Base-by-base conservation (phyloP, 2,113 vertebrate species). In the Actenoides hombroni region DNA sequence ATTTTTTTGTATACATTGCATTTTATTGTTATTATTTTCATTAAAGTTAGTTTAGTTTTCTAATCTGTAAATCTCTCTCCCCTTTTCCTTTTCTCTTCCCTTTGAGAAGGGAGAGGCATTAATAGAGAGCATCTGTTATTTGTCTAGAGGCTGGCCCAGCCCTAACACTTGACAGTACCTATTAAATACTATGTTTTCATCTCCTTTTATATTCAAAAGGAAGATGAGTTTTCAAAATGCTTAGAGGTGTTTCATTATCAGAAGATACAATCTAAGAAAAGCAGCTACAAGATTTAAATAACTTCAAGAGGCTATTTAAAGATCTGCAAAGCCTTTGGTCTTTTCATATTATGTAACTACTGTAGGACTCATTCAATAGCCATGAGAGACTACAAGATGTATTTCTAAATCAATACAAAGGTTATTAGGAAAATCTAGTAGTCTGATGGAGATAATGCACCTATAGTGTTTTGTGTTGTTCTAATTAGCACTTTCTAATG, bases 401-500 rank as follows among this genome's bases (percentile, higher is more conserved):
- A 57, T 74, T 94, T 91, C 48, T 83, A 86, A 81, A 77, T 91
- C 54, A 86, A 48, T 69, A 20, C 84, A 59, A 88, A 83, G 46
- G 31, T 86, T 83, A 61, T 57, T 77, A 65, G 29, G 51, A 86
- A 63, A 86, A 42, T 46, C 49, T 77, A 35, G 29, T 33, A 74
- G 29, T 25, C 10, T 74, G 44, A 73, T 61, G 40, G 49, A 93
- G 49, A 89, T 69, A 86, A 65, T 35, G 49, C 65, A 29, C 39
- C n/a, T 75, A 71, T 39, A 2, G 7, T 56, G 29, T 69, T 93
- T 74, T 14, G 25, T 39, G n/a, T 17, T 44, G 12, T 88, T 56
- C 53, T 92, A 82, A 92, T 92, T 63, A 87, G 70, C 46, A 63
- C 88, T 84, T 94, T 74, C 40, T n/a, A 87, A 78, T 59, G 56